Base-by-base conservation (phyloP, 2,113 vertebrate species). In the Scolopax mira region DNA sequence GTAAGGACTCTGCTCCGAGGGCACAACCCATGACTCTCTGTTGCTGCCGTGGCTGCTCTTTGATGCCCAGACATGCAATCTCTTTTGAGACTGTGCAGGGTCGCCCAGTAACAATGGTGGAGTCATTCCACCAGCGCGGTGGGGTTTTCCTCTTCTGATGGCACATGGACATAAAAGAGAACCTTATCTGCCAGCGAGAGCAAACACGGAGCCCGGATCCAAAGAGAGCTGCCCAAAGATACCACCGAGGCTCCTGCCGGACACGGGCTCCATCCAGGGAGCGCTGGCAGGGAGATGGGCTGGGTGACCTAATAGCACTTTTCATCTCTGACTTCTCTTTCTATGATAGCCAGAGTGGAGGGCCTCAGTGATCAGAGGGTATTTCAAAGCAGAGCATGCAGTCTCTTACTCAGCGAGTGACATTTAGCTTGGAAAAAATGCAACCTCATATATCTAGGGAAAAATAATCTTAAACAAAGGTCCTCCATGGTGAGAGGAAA, bases 1-100 rank as follows among this genome's bases (percentile, higher is more conserved):
- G 6, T 1, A 7, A 41, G 65, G 51, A 13, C 33, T 57, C 35
- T 15, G 11, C 54, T 21, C 30, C 1, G 1, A 9, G 23, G 67
- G 52, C 83, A 70, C 0, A 7, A 57, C 66, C 54, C 71, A 6
- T 0, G 80, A 21, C 35, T 5, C 6, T 1, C 30, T 10, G 55
- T 0, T 61, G 67, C 22, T 37, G 9, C 77, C 1, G 0, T 8
- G 21, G 11, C 74, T 35, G 61, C 7, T 16, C 88, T 89, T 87
- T 95, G 82, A 93, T 92, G 89, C 54, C 16, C 62, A 58, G 80
- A 52, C 88, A 65, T 2, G 11, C 77, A 5, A 1, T 95, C 93
- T 93, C 85, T 92, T 1, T 41, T 95, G 96, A 97, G 84, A 94
- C 78, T 96, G 74, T 85, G 85, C 96, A 96, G 97, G 74, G 89